Conservation (phyloP, 2,888 invertebrate species). For the Girardia tigrina region DNA sequence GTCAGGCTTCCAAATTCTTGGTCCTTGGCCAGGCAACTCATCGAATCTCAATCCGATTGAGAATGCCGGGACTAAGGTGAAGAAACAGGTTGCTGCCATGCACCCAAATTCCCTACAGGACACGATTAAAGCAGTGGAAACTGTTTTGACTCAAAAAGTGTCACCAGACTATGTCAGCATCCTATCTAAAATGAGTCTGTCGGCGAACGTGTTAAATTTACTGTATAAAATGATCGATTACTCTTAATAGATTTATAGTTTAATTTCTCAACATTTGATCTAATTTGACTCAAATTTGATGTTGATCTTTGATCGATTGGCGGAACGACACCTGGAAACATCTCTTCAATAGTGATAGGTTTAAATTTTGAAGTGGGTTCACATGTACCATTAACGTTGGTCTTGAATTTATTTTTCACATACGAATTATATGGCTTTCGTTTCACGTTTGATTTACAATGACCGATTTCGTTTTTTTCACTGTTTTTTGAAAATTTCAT, state of each 20-base stretch:
- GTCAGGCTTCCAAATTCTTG: too few relatives aligned
- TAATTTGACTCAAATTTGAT: not conserved
- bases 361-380: slow-evolving; percentile 8
- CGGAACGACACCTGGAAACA: not conserved
- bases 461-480: not conserved
- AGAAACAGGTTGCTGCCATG: too few relatives aligned
- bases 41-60: too few relatives aligned
- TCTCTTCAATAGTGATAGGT: not conserved
- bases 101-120: too few relatives aligned
- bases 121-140: too few relatives aligned
- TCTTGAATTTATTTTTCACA: slow-evolving; percentile 18
- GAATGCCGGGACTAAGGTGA: too few relatives aligned
- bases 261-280: not conserved
- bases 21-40: too few relatives aligned
- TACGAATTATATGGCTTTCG: not conserved
- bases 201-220: too few relatives aligned
- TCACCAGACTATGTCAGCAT: too few relatives aligned
- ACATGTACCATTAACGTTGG: not conserved
- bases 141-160: too few relatives aligned
- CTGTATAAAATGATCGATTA: not conserved
- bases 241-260: not conserved
- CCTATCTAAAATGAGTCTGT: too few relatives aligned
- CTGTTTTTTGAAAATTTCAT: not conserved
- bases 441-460: not conserved
- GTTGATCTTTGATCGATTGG: slow-evolving; percentile 7